Conservation (phyloP, 2,113 vertebrate species). For the Leuciscus idus region DNA sequence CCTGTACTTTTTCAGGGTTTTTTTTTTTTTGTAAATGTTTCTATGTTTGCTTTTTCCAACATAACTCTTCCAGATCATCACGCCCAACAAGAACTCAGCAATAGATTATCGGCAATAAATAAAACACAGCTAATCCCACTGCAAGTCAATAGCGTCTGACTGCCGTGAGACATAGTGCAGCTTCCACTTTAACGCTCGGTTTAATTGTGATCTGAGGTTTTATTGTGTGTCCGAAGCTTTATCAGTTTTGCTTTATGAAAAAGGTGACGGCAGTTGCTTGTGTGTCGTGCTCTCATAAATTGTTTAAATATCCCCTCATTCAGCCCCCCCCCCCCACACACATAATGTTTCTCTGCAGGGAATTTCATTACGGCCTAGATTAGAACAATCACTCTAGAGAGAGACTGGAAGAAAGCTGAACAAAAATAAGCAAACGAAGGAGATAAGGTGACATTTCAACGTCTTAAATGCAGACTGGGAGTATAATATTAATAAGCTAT, state of each 20-base stretch:
- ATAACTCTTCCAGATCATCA: background rate
- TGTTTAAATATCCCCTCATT: slow-evolving; percentile 44
- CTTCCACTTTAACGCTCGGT: background rate
- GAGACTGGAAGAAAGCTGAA: background rate
- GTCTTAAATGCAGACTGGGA: background rate
- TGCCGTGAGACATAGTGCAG: background rate
- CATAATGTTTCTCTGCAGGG: slow-evolving; percentile 51
- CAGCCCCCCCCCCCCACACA: background rate
- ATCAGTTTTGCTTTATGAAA: slow-evolving; percentile 25
- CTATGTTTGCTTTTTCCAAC: background rate
- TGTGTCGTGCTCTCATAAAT: slow-evolving; percentile 39
- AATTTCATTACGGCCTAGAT: slow-evolving; percentile 59
- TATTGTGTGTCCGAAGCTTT: background rate
- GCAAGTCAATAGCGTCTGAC: background rate
- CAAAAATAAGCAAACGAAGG: background rate
- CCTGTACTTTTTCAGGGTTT: background rate
- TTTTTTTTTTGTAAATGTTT: background rate
- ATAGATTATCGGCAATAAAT: background rate
- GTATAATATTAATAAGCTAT: slow-evolving; percentile 26
- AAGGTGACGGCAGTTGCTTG: slow-evolving; percentile 4
- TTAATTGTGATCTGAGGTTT: background rate
- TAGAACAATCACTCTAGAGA: slow-evolving; percentile 49
- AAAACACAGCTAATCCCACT: background rate
- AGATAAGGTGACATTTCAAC: slow-evolving; percentile 38
- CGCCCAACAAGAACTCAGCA: background rate